phyloP scores from a whole-genome alignment of 2,113 vertebrate species.

The Saimiri boliviensis region DNA sequence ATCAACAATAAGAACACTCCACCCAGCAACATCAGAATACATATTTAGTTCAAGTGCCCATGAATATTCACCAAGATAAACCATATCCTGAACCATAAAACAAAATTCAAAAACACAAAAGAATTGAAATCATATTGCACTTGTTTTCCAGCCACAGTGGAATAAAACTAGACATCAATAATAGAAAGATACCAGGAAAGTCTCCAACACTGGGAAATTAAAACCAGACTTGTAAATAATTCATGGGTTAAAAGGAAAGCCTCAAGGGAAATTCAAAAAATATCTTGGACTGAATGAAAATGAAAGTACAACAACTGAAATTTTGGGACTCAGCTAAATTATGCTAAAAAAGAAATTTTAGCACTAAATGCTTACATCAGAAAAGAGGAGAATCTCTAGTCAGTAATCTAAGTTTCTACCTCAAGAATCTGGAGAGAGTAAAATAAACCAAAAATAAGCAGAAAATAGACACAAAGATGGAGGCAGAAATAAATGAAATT shows the following conservation, averaged over 20 bases:
- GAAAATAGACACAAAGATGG: not conserved
- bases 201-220: not conserved
- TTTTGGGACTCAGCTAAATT: not conserved
- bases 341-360: not conserved
- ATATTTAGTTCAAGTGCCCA: not conserved
- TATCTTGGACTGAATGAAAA: not conserved
- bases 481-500: not conserved
- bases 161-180: constrained; percentile 21
- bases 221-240: not conserved
- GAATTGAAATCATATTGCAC: not conserved
- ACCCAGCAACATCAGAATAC: not conserved
- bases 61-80: not conserved
- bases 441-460: not conserved
- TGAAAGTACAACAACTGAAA: not conserved
- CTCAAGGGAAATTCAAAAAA: not conserved
- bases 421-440: not conserved
- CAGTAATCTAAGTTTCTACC: not conserved
- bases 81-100: not conserved
- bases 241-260: not conserved
- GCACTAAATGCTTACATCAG: not conserved
- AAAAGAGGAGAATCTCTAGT: not conserved
- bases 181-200: not conserved
- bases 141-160: not conserved
- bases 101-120: not conserved
- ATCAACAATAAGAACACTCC: not conserved